Evolutionary conservation across 1,140 invertebrate genomes (phyloP), one percentile per base, ranked within the genome.

Genomic region (Drosophila ercepeae): DNA sequence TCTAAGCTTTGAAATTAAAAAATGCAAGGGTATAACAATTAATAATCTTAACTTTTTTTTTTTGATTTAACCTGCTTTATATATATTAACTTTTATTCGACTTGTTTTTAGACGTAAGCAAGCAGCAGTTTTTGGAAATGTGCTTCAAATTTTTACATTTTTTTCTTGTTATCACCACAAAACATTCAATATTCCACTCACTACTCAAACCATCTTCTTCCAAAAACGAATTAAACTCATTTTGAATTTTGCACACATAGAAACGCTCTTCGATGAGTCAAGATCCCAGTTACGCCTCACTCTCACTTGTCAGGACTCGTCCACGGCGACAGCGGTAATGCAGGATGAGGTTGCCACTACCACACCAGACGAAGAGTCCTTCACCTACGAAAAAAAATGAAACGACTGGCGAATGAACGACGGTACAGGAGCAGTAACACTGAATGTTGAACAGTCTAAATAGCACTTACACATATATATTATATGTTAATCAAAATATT

Each of bases 191-290:
- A 74, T 67, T 79, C 76, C 59, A 71, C 57, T 60, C 42, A 58
- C 57, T 46, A 46, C 53, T 53, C 61, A 55, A 23, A 53, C 36
- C 32, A 53, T 21, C 21, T 41, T 5, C 32, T 55, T 55, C 46
- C 41, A 36, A 39, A 13, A 16, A 39, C 13, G 13, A 16, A 14
- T 16, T 39, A 13, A 39, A 16, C 13, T 39, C 13, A 13, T 39
- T 34, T 23, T 42, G 54, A 64, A 63, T 51, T 52, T 13, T 19
- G 39, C 46, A 54, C 46, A 64, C 54, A 11, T 59, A 79, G 82
- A 86, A 78, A 86, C 64, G 74, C 82, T 86, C 53, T 86, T 88
- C 82, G 84, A 86, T 82, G 82, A 86, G 61, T 53, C 69, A 55
- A 75, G 54, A 39, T 67, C 77, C 19, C 82, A 82, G 34, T 55